Percentiles rank a stretch among this genome's conserved stretches.
phyloP scores from a whole-genome alignment of 2,113 vertebrate species.

The Anas platyrhynchos region DNA sequence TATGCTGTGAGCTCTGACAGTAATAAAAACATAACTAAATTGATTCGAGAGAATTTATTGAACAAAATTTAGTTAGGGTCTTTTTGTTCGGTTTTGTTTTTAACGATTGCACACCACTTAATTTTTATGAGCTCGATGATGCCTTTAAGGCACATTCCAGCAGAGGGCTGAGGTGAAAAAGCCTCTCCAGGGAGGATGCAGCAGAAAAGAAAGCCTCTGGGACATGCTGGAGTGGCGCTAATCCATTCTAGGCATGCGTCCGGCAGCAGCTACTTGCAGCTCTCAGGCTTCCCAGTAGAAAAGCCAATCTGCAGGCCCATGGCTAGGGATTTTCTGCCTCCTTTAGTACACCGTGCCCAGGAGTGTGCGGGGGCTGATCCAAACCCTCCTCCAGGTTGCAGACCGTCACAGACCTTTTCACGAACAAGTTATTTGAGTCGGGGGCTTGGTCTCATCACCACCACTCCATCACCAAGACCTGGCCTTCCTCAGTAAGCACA shows the following conservation, averaged over 20 bases:
- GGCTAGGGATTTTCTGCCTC: not conserved
- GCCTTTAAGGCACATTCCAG: conserved; percentile 53
- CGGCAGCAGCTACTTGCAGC: not conserved
- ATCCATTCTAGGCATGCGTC: conserved; percentile 41
- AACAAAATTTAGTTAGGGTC: conserved; percentile 39
- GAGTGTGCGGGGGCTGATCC: not conserved
- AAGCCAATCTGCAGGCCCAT: not conserved
- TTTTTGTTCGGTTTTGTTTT: conserved; percentile 24
- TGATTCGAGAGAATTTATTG: conserved; percentile 54
- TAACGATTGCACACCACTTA: conserved; percentile 36
- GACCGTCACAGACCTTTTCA: not conserved
- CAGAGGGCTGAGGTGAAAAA: conserved; percentile 52
- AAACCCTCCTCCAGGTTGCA: not conserved
- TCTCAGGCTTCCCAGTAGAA: not conserved
- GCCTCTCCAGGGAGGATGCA: conserved; percentile 36
- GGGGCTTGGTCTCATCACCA: not conserved
- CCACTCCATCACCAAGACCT: not conserved
- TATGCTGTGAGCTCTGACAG: conserved; percentile 22
- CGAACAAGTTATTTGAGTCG: not conserved
- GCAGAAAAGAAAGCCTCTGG: conserved; percentile 52
- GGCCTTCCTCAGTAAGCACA: not conserved
- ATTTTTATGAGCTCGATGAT: conserved; percentile 61
- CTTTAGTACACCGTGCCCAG: not conserved
- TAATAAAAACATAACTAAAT: conserved; percentile 42
- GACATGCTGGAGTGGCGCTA: conserved; percentile 37